These are phyloP conservation scores for Sarcophaga peregrina DNA, from an alignment of 1,140 invertebrate species.

Conservation along the genomic window DNA sequence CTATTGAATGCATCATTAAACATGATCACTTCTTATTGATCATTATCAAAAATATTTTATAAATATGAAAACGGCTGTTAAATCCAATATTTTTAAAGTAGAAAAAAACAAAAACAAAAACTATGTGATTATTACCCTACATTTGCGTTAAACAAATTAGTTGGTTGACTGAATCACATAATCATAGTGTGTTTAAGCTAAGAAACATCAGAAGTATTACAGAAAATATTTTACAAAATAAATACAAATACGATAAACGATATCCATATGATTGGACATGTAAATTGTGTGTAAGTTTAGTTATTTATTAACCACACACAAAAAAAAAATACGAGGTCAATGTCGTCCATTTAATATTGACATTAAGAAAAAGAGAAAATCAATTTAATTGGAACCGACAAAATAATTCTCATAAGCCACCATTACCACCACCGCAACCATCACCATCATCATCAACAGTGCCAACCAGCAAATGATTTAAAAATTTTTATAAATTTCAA, in stretches of 20 bases:
- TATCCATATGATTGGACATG: background rate
- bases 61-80: constrained; percentile 3
- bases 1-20: constrained; percentile 2
- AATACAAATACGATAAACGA: background rate
- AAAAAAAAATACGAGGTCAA: too few species aligned
- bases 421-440: too few species aligned
- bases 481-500: too few species aligned
- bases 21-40: background rate
- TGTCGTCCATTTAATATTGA: too few species aligned
- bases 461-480: too few species aligned
- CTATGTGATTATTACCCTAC: background rate
- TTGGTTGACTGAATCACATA: background rate
- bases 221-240: background rate
- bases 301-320: too few species aligned
- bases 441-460: too few species aligned
- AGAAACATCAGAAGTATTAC: background rate
- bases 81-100: background rate
- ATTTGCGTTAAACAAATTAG: background rate
- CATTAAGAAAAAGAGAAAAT: too few species aligned
- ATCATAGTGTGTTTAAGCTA: background rate
- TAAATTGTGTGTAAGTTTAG: background rate
- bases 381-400: too few species aligned
- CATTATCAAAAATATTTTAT: background rate
- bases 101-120: background rate
- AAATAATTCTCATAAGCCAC: too few species aligned